phyloP scores from a whole-genome alignment of 2,797 vertebrate genomes.

The Chiroxiphia lanceolata region DNA sequence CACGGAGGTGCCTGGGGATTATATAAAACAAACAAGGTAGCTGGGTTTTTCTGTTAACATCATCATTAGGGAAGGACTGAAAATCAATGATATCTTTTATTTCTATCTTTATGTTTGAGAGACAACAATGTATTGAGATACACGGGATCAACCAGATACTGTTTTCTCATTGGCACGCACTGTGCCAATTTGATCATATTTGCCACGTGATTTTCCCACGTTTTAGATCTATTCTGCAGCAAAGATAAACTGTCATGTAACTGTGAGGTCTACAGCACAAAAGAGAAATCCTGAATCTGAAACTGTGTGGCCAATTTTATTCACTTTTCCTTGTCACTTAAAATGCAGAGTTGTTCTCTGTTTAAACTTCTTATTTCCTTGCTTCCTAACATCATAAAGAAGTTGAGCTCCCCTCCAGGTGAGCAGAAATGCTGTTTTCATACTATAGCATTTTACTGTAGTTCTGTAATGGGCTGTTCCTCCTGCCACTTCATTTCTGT shows the following conservation, averaged over 20 bases:
- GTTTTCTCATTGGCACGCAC: background rate
- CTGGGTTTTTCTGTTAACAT: slow-evolving; percentile 7
- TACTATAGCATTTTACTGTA: background rate
- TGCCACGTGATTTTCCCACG: too few species aligned
- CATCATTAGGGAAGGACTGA: slow-evolving; percentile 23
- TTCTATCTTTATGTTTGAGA: background rate
- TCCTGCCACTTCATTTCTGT: background rate
- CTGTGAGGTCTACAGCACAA: background rate
- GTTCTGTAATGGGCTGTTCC: background rate
- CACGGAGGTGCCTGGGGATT: background rate
- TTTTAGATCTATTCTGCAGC: background rate
- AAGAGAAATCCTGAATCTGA: background rate
- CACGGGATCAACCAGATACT: background rate
- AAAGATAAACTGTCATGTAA: background rate
- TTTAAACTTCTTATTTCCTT: background rate
- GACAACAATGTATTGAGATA: background rate
- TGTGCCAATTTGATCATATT: too few species aligned
- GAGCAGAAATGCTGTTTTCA: background rate
- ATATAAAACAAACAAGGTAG: slow-evolving; percentile 3
- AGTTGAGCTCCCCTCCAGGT: too few species aligned
- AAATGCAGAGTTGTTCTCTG: background rate
- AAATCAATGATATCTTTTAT: slow-evolving; percentile 27
- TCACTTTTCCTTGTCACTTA: background rate
- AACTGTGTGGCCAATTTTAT: background rate
- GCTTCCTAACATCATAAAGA: background rate